Evolutionary conservation across 2,113 vertebrate species (phyloP), one percentile per base, ranked within the genome.

Genomic region (Alethe diademata): DNA sequence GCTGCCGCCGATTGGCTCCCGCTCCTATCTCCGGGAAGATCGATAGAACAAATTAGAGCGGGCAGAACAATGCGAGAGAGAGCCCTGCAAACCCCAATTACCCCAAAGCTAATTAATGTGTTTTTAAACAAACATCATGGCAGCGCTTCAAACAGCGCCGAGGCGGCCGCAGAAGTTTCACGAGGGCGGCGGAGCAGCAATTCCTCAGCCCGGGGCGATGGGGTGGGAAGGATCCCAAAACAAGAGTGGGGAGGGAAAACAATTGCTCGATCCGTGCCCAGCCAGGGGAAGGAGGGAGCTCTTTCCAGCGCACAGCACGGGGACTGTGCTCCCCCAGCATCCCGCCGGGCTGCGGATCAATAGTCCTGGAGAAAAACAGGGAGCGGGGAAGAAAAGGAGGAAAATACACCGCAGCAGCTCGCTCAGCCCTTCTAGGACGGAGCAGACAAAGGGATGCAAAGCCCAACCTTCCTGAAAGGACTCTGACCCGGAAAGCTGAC

Each of bases 41-140:
- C 95, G 93, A 95, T 94, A 56, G 80, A 91, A 82, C 93, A 70
- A 94, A 96, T 93, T 58, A 92, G 23, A 90, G 35, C 58, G 69
- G 83, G 83, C 90, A 50, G 88, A 95, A 70, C 76, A 69, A 76
- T 17, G 67, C 3, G 53, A 31, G 62, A 86, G 58, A 83, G 75
- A 50, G 88, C 88, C 93, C 93, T 51, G 94, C 80, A 92, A 96
- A 95, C 60, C 86, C 80, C 86, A 85, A 92, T 95, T 70, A 93
- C 84, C 25, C 73, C 67, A 33, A 28, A 85, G 66, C 83, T 92
- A 93, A 93, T 97, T 86, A 92, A 87, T 57, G 61, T 87, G 86
- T 89, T 94, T 96, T 93, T 89, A 92, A 97, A 92, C 81, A 92
- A 96, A 88, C 86, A 35, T 43, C 3, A 19, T 76, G 84, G 86